Evolutionary conservation across 2,888 invertebrate genomes (phyloP).

Genomic region (Napeogenes inachia): DNA sequence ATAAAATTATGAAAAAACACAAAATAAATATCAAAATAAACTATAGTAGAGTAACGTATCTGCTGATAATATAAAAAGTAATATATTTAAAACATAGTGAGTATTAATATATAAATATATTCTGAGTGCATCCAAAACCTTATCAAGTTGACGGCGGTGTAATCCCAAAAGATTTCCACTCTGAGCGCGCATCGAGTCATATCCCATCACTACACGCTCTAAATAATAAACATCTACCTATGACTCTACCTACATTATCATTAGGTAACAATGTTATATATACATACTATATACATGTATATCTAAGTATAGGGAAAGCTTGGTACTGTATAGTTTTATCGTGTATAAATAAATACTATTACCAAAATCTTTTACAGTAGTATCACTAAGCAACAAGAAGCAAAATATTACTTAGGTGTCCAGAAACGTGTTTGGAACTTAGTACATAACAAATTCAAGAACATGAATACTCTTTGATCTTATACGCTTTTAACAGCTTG

Average conservation of each 20-base stretch:
- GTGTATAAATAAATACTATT: background rate
- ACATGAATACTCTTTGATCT: constrained; percentile 47
- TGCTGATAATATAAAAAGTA: no score
- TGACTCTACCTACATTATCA: constrained; percentile 20
- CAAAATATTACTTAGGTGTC: constrained; percentile 21
- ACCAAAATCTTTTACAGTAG: background rate
- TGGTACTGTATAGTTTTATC: no score
- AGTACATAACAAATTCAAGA: constrained; percentile 18
- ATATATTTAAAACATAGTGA: no score
- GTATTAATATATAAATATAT: constrained; percentile 8
- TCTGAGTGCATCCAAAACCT: constrained; percentile 41
- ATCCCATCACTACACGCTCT: constrained; percentile 75
- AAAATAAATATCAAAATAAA: no score
- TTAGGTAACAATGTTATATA: background rate
- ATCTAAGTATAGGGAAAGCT: no score
- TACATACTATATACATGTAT: no score
- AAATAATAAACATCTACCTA: constrained; percentile 74
- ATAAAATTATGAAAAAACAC: no score
- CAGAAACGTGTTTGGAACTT: constrained; percentile 24
- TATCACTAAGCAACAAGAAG: constrained; percentile 7
- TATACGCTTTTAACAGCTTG: constrained; percentile 26
- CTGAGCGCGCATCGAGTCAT: constrained; percentile 76
- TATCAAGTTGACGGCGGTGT: constrained; percentile 65
- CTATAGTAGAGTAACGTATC: no score
- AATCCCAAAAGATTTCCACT: constrained; percentile 79